Evolutionary conservation across 2,888 invertebrate genomes (phyloP).

Genomic region (Geophilus truncorum): DNA sequence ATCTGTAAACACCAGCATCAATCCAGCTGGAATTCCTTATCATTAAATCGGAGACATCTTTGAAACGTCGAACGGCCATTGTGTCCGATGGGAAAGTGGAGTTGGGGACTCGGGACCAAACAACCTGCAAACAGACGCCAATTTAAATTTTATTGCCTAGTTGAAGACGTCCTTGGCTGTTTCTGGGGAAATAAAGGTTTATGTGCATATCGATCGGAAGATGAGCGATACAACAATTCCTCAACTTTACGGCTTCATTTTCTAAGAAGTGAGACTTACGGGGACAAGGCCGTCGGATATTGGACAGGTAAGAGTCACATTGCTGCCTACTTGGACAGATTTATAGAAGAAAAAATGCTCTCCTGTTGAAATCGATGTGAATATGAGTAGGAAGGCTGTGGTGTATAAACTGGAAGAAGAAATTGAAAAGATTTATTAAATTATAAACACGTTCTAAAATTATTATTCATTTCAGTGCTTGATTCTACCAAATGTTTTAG

Average conservation of each 20-base stretch:
- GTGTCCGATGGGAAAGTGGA: not conserved
- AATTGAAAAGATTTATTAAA: not conserved
- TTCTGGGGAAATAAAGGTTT: not conserved
- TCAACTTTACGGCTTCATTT: not conserved
- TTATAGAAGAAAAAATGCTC: not conserved
- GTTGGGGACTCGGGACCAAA: conserved; percentile 18
- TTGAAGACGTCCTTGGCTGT: not conserved
- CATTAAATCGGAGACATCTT: not conserved
- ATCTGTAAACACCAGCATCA: conserved; percentile 28
- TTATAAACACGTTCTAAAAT: too few relatives aligned
- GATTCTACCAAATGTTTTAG: not conserved
- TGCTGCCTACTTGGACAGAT: not conserved
- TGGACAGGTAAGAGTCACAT: not conserved
- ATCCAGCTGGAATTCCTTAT: conserved; percentile 2
- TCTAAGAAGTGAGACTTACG: not conserved
- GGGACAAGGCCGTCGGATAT: not conserved
- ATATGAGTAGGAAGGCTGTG: not conserved
- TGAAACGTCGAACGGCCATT: not conserved
- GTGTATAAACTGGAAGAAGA: not conserved
- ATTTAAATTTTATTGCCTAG: not conserved
- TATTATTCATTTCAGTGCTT: not conserved
- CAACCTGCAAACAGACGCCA: conserved; percentile 10
- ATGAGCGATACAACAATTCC: not conserved
- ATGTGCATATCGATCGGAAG: not conserved
- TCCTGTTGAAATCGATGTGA: not conserved